Base-by-base conservation (phyloP, 2,888 invertebrate genomes). In the Agrochola macilenta region DNA sequence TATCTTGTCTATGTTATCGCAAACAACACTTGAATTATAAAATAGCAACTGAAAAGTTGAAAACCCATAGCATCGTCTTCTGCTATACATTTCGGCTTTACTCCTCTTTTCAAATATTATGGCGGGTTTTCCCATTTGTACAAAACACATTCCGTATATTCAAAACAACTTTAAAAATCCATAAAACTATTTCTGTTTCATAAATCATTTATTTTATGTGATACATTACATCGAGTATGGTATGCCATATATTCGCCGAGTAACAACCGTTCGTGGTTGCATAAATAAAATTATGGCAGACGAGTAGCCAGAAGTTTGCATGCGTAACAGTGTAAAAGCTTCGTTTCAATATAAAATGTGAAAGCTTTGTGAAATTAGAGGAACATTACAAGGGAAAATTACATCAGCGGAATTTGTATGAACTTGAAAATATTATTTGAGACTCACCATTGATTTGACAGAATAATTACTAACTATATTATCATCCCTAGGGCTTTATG, bases 211-310 rank as follows among this genome's bases (percentile, higher is more conserved):
- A 23, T 82, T 69, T 61, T 75, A 74, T 72, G 60, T 35, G 46
- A 49, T 73, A 72, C 69, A 69, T 73, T 52, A 66, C 57, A 52
- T 79, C 46, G 20, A 60, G 60, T 61, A 35, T 61, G 57, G 20
- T 26, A 80, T 83, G 66, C 52, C 65, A 66, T 79, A 72, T 76
- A 72, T 76, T 69, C 26, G 52, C 17, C 8, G 30, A 72, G 65
- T 63, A 74, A 58, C 63, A 71, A 60, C 65, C 70, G 68, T 54
- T 69, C 17, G 54, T 60, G 49, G 61, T 74, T 77, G 68, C 81
- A 74, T 83, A 78, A 76, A 83, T 75, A 80, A 76, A 72, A 75
- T 26, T 64, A 65, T 43, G 58, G 71, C 57, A n/a, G 60, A 66
- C 35, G 52, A n/a, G 65, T 12, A 79, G 70, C 76, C 61, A 74